Conservation (phyloP, 2,113 vertebrate species). For the Rhabdomys dilectus region DNA sequence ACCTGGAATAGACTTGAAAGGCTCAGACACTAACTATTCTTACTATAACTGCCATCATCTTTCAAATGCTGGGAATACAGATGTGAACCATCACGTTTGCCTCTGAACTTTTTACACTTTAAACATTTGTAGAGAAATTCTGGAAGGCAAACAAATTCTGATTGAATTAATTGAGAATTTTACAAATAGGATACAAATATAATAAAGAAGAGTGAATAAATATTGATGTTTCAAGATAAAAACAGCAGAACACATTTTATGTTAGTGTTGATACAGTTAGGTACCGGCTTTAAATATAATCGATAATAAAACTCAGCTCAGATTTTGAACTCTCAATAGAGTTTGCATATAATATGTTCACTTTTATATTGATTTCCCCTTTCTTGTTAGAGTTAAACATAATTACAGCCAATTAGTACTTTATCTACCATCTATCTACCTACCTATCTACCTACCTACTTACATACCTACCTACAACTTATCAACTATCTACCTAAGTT, state of each 20-base stretch:
- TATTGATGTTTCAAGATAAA: background rate
- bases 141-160: background rate
- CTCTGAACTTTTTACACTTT: background rate
- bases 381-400: background rate
- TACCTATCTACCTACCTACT: background rate
- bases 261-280: background rate
- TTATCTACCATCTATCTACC: background rate
- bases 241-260: background rate
- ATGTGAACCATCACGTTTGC: too few species aligned
- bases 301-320: background rate
- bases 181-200: background rate
- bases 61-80: background rate
- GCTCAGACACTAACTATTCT: too few species aligned
- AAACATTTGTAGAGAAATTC: background rate
- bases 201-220: background rate
- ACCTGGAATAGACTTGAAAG: background rate
- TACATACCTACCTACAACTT: background rate
- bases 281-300: background rate
- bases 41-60: background rate
- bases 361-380: background rate
- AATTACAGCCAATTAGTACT: conserved; percentile 23
- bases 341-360: background rate
- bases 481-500: background rate
- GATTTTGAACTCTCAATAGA: background rate
- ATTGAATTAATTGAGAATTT: background rate